Percentiles rank a stretch among this genome's conserved stretches.
Evolutionary conservation across 2,113 vertebrate genomes (phyloP).

Genomic region (Tonatia bakeri): DNA sequence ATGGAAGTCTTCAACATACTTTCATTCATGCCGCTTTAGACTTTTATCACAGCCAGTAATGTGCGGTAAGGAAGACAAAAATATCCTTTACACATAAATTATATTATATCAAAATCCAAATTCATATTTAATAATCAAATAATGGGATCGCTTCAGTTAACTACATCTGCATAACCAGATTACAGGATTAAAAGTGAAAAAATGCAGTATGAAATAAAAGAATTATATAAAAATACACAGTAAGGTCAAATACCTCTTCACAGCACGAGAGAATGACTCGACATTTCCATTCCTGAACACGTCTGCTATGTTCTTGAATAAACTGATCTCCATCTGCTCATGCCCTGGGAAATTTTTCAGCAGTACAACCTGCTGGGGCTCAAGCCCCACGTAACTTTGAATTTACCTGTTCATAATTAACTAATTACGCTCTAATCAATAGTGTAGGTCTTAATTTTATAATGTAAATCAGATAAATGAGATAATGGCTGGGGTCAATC

Average conservation of each 20-base stretch:
- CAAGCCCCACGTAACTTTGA: slow-evolving; percentile 71
- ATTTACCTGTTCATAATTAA: slow-evolving; percentile 84
- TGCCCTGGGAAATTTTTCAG: slow-evolving; percentile 78
- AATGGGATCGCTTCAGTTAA: not conserved
- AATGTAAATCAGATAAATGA: slow-evolving; percentile 89
- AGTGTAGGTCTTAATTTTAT: slow-evolving; percentile 87
- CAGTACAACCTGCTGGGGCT: slow-evolving; percentile 75
- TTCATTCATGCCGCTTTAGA: not conserved
- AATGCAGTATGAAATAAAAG: slow-evolving; percentile 19
- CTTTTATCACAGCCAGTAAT: slow-evolving; percentile 12
- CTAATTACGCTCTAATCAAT: slow-evolving; percentile 90
- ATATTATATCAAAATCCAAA: not conserved
- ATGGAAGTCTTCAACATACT: slow-evolving; percentile 1
- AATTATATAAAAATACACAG: slow-evolving; percentile 46
- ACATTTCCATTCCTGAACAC: slow-evolving; percentile 59
- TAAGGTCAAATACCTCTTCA: slow-evolving; percentile 56
- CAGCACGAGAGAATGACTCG: slow-evolving; percentile 50
- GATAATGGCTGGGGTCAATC: slow-evolving; percentile 84
- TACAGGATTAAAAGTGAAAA: slow-evolving; percentile 45
- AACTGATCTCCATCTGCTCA: slow-evolving; percentile 78
- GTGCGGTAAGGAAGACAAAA: not conserved
- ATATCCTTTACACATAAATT: not conserved
- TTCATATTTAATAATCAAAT: slow-evolving; percentile 1
- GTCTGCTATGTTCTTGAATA: slow-evolving; percentile 74
- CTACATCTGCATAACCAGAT: slow-evolving; percentile 4